Percentiles rank a stretch among this genome's conserved stretches.
These are phyloP conservation scores for Sinocyclocheilus rhinocerous DNA, from an alignment of 2,113 vertebrate species.

Conservation along the genomic window DNA sequence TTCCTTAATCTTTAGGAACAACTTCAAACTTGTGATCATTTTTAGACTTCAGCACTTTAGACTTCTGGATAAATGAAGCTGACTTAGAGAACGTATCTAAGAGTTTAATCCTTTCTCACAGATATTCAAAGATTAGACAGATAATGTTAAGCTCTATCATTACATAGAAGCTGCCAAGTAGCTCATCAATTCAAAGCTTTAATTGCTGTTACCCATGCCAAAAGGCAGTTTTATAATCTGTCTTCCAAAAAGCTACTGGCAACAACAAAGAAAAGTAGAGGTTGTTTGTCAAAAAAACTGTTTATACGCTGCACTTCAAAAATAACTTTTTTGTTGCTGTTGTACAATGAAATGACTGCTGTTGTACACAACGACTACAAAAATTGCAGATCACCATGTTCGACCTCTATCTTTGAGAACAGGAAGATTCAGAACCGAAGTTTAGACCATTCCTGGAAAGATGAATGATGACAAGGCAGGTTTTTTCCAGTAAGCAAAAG, in stretches of 20 bases:
- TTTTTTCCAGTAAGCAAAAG: not conserved
- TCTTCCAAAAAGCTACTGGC: not conserved
- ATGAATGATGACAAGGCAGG: not conserved
- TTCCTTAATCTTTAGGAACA: not conserved
- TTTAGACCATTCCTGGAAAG: constrained; percentile 8
- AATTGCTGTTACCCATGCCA: constrained; percentile 36
- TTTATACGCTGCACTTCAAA: not conserved
- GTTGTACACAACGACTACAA: not conserved
- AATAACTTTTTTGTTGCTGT: not conserved
- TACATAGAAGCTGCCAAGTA: constrained; percentile 30
- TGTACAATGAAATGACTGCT: not conserved
- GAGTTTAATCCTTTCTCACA: constrained; percentile 26
- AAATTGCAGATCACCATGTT: not conserved
- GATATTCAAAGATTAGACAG: constrained; percentile 17
- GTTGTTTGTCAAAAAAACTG: not conserved
- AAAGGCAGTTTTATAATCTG: constrained; percentile 16
- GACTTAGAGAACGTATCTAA: not conserved
- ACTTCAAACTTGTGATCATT: constrained; percentile 4
- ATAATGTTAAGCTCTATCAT: constrained; percentile 8
- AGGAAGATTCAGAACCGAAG: constrained; percentile 30
- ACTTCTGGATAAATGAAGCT: not conserved
- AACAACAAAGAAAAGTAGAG: constrained; percentile 9
- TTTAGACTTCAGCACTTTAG: not conserved
- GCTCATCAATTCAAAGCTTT: constrained; percentile 41
- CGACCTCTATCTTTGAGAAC: constrained; percentile 24